Percentiles rank a stretch among this genome's conserved stretches.
phyloP scores from a whole-genome alignment of 2,888 invertebrate species.

The Tetanocera ferruginea region DNA sequence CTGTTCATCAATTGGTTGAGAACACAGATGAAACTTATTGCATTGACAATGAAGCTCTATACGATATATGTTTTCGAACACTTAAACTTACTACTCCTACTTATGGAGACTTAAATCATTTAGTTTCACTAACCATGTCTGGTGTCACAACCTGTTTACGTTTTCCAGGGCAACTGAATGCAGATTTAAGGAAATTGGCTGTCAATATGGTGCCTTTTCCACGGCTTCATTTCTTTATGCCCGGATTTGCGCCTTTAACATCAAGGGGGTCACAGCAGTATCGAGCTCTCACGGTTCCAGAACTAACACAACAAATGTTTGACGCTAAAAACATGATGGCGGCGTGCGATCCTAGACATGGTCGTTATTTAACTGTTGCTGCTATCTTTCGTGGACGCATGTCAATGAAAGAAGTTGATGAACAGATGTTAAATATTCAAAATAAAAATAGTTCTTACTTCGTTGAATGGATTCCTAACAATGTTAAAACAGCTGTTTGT shows the following conservation, averaged over 20 bases:
- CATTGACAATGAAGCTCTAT: constrained; percentile 94
- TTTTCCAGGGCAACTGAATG: constrained; percentile 94
- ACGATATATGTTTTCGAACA: constrained; percentile 94
- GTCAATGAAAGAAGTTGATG: constrained; percentile 93
- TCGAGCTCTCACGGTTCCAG: constrained; percentile 88
- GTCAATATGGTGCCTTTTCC: constrained; percentile 96
- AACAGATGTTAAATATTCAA: constrained; percentile 96
- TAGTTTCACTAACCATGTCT: constrained; percentile 90
- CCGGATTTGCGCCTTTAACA: constrained; percentile 86
- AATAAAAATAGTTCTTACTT: constrained; percentile 95
- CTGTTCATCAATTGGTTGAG: constrained; percentile 90
- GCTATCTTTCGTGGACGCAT: constrained; percentile 94
- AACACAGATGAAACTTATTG: constrained; percentile 94
- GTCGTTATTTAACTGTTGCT: constrained; percentile 91
- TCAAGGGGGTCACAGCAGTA: constrained; percentile 77
- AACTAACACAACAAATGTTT: constrained; percentile 93
- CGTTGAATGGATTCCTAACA: constrained; percentile 96
- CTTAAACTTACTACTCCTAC: constrained; percentile 91
- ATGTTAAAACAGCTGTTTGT: constrained; percentile 94
- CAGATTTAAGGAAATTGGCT: constrained; percentile 87
- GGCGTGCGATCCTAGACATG: constrained; percentile 93
- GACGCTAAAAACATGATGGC: constrained; percentile 99
- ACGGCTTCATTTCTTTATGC: constrained; percentile 90
- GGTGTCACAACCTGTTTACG: constrained; percentile 89
- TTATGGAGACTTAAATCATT: constrained; percentile 94